These are phyloP conservation scores for Semnopithecus entellus DNA, from an alignment of 2,113 vertebrate species.

Conservation along the genomic window DNA sequence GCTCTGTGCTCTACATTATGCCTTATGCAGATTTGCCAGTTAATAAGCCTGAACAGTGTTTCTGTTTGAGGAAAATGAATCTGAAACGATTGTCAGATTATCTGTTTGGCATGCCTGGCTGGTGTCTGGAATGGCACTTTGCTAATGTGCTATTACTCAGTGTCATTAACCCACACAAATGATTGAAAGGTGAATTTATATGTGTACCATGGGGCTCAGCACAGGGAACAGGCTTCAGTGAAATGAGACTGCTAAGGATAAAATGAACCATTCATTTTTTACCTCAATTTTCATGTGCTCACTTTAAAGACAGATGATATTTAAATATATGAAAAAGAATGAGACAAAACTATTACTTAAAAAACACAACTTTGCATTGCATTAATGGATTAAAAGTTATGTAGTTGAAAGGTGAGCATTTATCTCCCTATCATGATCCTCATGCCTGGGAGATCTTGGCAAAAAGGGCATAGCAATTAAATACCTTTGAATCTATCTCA, in stretches of 20 bases:
- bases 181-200: conserved; percentile 88
- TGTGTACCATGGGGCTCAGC: conserved; percentile 77
- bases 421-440: background rate
- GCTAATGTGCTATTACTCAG: conserved; percentile 90
- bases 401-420: conserved; percentile 50
- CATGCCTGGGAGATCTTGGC: background rate
- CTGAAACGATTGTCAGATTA: conserved; percentile 86
- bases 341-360: background rate
- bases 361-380: conserved; percentile 7
- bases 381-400: conserved; percentile 47
- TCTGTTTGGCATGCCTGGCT: conserved; percentile 88
- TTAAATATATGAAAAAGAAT: conserved; percentile 41
- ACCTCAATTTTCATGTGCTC: conserved; percentile 7
- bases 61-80: conserved; percentile 88
- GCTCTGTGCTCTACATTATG: conserved; percentile 67
- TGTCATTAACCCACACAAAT: conserved; percentile 87
- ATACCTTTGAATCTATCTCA: conserved; percentile 66
- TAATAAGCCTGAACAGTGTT: conserved; percentile 88
- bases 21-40: conserved; percentile 85
- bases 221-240: conserved; percentile 65
- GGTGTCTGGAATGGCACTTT: conserved; percentile 86
- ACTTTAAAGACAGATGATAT: conserved; percentile 24
- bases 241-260: conserved; percentile 67
- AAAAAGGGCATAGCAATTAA: background rate
- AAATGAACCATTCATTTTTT: conserved; percentile 52